A percentile compares a stretch with the other conserved stretches of the same genome.
phyloP scores from a whole-genome alignment of 2,888 invertebrate species.

The Xestia xanthographa region DNA sequence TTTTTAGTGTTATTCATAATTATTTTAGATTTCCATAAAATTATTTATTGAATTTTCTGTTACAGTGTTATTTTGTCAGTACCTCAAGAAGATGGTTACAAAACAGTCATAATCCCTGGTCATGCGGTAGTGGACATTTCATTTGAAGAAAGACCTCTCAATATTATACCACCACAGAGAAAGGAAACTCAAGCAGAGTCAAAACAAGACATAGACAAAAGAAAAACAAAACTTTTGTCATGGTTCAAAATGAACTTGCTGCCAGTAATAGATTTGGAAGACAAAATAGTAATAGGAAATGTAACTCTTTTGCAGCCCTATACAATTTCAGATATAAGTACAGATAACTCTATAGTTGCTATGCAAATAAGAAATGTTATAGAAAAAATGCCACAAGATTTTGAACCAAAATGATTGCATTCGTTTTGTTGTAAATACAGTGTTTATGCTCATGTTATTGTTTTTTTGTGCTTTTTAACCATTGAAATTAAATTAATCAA shows the following conservation, averaged over 20 bases:
- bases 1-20: neutral
- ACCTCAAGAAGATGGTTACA: constrained; percentile 71
- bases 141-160: constrained; percentile 60
- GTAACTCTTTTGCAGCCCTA: constrained; percentile 82
- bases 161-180: constrained; percentile 67
- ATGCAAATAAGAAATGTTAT: constrained; percentile 81
- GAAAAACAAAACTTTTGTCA: constrained; percentile 76
- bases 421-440: constrained; percentile 7
- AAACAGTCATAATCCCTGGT: constrained; percentile 81
- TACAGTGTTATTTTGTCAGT: constrained; percentile 82
- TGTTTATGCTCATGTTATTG: constrained; percentile 19
- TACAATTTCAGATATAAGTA: constrained; percentile 77
- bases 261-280: constrained; percentile 77
- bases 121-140: constrained; percentile 78
- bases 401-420: constrained; percentile 51
- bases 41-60: constrained; percentile 52
- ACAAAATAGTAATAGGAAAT: constrained; percentile 81
- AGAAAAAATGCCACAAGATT: constrained; percentile 81
- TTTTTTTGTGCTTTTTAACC: constrained; percentile 17
- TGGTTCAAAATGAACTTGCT: constrained; percentile 83
- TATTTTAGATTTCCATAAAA: neutral
- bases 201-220: constrained; percentile 66
- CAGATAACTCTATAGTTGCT: constrained; percentile 82
- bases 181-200: constrained; percentile 55
- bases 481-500: neutral